A percentile compares a stretch with the other conserved stretches of the same genome.
Evolutionary conservation across 2,888 invertebrate genomes (phyloP).

Genomic region (Euzophera pinguis): DNA sequence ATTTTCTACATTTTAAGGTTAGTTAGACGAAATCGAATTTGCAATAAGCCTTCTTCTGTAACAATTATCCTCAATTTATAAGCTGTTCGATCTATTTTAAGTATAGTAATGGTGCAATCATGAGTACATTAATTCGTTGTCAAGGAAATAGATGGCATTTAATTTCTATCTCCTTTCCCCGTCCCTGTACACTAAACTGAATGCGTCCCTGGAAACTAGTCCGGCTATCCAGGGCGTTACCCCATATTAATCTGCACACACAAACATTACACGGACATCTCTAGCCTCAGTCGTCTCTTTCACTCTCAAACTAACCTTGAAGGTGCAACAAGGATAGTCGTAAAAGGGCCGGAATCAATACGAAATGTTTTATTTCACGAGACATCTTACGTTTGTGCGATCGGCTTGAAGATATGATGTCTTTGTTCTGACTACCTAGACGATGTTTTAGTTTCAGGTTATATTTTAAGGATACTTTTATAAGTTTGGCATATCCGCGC

Average conservation of each 20-base stretch:
- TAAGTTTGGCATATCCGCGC: too few relatives aligned
- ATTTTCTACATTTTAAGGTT: too few relatives aligned
- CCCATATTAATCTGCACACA: slow-evolving; percentile 56
- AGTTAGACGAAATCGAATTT: too few relatives aligned
- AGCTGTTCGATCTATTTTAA: too few relatives aligned
- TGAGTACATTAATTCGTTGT: not conserved
- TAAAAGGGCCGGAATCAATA: slow-evolving; percentile 68
- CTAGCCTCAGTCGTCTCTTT: slow-evolving; percentile 45
- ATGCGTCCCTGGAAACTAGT: slow-evolving; percentile 12
- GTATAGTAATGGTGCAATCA: too few relatives aligned
- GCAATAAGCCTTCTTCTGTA: too few relatives aligned
- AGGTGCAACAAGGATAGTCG: slow-evolving; percentile 41
- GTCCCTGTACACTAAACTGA: not conserved
- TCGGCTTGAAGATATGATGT: slow-evolving; percentile 9
- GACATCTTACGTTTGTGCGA: slow-evolving; percentile 47
- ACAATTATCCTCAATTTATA: too few relatives aligned
- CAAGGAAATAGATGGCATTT: not conserved
- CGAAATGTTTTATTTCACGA: slow-evolving; percentile 70
- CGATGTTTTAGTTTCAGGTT: not conserved
- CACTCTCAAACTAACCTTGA: slow-evolving; percentile 27
- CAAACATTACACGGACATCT: slow-evolving; percentile 46
- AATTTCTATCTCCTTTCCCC: not conserved
- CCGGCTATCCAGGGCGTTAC: slow-evolving; percentile 45
- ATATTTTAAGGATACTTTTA: too few relatives aligned
- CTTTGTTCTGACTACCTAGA: slow-evolving; percentile 16